Evolutionary conservation across 1,140 invertebrate species (phyloP), one percentile per base, ranked within the genome.

Genomic region (Anadara kagoshimensis): DNA sequence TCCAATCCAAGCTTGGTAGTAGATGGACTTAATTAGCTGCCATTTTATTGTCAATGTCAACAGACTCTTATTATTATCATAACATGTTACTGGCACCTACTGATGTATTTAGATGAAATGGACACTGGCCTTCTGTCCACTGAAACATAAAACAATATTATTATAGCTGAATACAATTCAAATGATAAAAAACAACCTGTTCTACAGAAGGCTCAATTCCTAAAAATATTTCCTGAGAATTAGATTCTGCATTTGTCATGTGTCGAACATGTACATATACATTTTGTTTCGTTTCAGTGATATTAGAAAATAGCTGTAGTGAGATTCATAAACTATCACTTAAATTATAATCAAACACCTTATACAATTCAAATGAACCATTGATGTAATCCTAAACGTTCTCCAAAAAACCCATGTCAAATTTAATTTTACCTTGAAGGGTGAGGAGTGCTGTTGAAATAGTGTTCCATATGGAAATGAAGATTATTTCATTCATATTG

Each of bases 81-180:
- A 79, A 49, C 73, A 81, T 75, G 18, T 57, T 71, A 64, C 65
- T 78, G 7, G 77, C 69, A 18, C 58, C 58, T 24, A 75, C 73
- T 57, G 82, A 64, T 20, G 85, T 83, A 41, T 80, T 84, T 56
- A 87, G 67, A 68, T 88, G 86, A 63, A 89, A 86, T 12, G 88
- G 88, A 73, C 87, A 89, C 5, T 82, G 84, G 22, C 88, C 88
- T 54, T 88, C 87, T 20, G 88, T 89, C 88, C 88, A 89, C 88
- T 89, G 83, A 68, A 85, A 83, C 58, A 59, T 22, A 62, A 74
- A 53, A 78, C 64, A 71, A 45, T 14, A 62, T 56, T 54, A 18
- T 10, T 22, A 22, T 56, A 24, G 7, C 12, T 22, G 14, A 24
- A 56, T 56, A 8, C 14, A 26, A 56, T 5, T 56, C 14, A 24